phyloP scores from a whole-genome alignment of 2,797 vertebrate genomes.

The Hapalemur alaotrensis region DNA sequence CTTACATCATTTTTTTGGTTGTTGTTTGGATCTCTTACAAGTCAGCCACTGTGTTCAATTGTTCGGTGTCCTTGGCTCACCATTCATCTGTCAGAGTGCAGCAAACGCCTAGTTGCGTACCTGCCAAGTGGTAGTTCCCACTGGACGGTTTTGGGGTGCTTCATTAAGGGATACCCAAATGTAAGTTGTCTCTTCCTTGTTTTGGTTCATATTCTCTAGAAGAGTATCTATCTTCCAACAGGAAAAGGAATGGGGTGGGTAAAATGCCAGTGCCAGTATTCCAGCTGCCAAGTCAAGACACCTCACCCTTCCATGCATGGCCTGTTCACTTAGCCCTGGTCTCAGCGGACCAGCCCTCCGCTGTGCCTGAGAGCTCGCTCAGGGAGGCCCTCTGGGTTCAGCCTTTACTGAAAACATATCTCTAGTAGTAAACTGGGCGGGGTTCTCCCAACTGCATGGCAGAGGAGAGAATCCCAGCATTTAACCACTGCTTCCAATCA shows the following conservation, averaged over 20 bases:
- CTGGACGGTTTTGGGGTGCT: accelerated
- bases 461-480: not conserved
- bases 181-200: not conserved
- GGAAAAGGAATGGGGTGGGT: not conserved
- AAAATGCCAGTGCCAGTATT: not conserved
- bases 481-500: not conserved
- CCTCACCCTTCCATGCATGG: not conserved
- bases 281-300: not conserved
- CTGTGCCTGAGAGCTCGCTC: not conserved
- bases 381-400: not conserved
- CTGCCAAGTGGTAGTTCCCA: accelerated
- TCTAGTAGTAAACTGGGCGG: not conserved
- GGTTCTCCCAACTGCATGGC: not conserved
- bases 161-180: not conserved
- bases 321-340: not conserved
- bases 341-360: not conserved
- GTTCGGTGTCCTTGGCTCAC: not conserved
- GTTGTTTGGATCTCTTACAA: not conserved
- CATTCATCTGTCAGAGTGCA: not conserved
- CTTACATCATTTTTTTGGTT: not conserved
- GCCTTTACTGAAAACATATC: not conserved
- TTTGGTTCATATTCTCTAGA: not conserved
- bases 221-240: not conserved
- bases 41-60: not conserved
- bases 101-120: not conserved